Percentiles rank a stretch among this genome's conserved stretches.
These are phyloP conservation scores for Tenualosa thibaudeaui DNA, from an alignment of 2,797 vertebrate genomes.

Conservation along the genomic window DNA sequence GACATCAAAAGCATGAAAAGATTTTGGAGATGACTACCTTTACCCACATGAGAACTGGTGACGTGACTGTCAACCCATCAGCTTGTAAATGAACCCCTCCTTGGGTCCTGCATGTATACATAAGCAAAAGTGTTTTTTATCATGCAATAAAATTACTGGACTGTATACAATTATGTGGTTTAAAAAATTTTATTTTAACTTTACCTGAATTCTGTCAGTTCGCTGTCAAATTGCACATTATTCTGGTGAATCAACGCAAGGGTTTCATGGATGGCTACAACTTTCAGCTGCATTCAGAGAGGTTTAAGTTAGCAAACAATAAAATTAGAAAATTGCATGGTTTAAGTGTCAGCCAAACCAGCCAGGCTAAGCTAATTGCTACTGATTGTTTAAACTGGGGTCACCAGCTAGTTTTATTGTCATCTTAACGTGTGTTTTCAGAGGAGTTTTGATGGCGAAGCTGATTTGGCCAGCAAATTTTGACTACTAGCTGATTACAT, in stretches of 20 bases:
- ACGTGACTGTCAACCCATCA: constrained; percentile 86
- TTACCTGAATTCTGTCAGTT: constrained; percentile 90
- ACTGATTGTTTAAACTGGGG: too few relatives aligned
- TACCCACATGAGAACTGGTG: constrained; percentile 94
- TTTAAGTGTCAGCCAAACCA: too few relatives aligned
- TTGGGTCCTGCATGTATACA: constrained; percentile 75
- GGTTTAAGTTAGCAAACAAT: neutral
- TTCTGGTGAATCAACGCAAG: constrained; percentile 82
- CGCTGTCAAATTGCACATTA: constrained; percentile 86
- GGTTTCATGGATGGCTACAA: constrained; percentile 77
- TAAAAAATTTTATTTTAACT: neutral
- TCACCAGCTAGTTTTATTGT: too few relatives aligned
- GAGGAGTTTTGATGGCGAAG: too few relatives aligned
- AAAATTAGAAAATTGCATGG: neutral
- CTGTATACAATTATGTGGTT: too few relatives aligned
- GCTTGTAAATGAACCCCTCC: constrained; percentile 84
- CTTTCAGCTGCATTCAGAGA: constrained; percentile 80
- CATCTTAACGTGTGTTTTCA: too few relatives aligned
- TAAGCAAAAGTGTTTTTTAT: neutral
- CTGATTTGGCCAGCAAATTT: too few relatives aligned
- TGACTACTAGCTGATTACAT: too few relatives aligned
- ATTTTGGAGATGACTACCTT: constrained; percentile 72
- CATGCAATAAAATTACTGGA: too few relatives aligned
- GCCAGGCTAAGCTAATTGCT: too few relatives aligned
- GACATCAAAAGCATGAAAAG: neutral